phyloP scores from a whole-genome alignment of 2,797 vertebrate species.

The Crocodylus rhombifer region DNA sequence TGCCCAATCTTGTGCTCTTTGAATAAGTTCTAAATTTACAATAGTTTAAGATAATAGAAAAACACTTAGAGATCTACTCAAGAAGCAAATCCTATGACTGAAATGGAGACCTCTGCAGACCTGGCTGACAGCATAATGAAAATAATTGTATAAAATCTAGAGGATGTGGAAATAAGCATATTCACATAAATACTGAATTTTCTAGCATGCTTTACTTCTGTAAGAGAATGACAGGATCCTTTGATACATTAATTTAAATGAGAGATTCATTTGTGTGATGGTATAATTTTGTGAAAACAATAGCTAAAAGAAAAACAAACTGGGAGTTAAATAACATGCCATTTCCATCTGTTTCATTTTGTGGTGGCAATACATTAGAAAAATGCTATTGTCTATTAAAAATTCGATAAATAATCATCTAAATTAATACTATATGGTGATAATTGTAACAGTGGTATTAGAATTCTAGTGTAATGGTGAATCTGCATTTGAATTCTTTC shows the following conservation, averaged over 20 bases:
- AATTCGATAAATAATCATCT: not conserved
- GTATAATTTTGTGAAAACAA: not conserved
- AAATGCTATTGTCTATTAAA: not conserved
- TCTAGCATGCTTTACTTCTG: not conserved
- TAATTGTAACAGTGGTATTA: not conserved
- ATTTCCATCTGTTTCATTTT: not conserved
- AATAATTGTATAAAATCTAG: slow-evolving; percentile 36
- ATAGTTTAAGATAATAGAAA: not conserved
- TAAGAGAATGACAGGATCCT: not conserved
- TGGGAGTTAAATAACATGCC: not conserved
- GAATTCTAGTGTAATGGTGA: not conserved
- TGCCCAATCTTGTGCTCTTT: not conserved
- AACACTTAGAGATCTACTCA: not conserved
- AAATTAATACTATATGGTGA: not conserved
- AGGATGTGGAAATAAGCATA: not conserved
- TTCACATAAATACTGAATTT: not conserved
- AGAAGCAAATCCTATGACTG: not conserved
- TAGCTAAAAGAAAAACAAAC: not conserved
- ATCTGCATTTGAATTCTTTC: not conserved
- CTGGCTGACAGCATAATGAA: slow-evolving; percentile 31
- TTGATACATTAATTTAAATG: not conserved
- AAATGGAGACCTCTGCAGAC: not conserved
- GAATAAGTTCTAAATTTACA: not conserved
- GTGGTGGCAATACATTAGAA: not conserved
- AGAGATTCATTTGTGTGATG: not conserved